phyloP scores from a whole-genome alignment of 2,888 invertebrate species.

The Tetragonula carbonaria region DNA sequence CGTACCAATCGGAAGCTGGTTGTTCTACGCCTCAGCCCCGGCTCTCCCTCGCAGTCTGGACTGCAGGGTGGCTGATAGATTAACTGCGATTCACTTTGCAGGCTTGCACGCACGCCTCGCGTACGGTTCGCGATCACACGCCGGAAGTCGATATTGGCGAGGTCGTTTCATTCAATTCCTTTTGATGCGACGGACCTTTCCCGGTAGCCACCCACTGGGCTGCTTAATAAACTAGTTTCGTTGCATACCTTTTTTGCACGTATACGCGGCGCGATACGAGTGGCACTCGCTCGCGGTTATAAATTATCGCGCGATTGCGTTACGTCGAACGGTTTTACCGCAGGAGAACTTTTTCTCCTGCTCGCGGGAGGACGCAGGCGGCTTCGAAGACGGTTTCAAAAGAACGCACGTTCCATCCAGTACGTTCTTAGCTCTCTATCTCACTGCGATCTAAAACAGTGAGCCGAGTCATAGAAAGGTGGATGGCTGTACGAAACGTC shows the following conservation, averaged over 20 bases:
- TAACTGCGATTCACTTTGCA: constrained; percentile 75
- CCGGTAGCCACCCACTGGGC: constrained; percentile 35
- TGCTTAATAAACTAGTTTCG: constrained; percentile 27
- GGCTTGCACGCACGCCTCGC: constrained; percentile 39
- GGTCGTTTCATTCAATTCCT: constrained; percentile 68
- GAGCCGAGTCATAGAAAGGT: no score
- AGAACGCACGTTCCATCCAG: not conserved
- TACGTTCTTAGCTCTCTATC: no score
- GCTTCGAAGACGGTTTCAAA: not conserved
- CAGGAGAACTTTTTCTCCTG: not conserved
- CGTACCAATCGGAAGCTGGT: constrained; percentile 81
- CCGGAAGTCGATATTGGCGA: constrained; percentile 68
- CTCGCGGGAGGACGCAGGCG: not conserved
- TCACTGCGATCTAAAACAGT: no score
- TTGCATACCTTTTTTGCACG: constrained; percentile 23
- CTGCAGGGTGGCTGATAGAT: constrained; percentile 70
- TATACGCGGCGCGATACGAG: not conserved
- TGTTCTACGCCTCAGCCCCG: constrained; percentile 69
- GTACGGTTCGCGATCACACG: constrained; percentile 63
- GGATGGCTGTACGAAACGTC: no score
- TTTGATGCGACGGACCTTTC: constrained; percentile 49
- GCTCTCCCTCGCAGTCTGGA: constrained; percentile 53
- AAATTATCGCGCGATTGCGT: constrained; percentile 1
- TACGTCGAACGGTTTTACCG: not conserved
- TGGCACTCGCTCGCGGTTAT: not conserved